Percentiles rank a stretch among this genome's conserved stretches.
These are phyloP conservation scores for Lutjanus erythropterus DNA, from an alignment of 2,113 vertebrate species.

Conservation along the genomic window DNA sequence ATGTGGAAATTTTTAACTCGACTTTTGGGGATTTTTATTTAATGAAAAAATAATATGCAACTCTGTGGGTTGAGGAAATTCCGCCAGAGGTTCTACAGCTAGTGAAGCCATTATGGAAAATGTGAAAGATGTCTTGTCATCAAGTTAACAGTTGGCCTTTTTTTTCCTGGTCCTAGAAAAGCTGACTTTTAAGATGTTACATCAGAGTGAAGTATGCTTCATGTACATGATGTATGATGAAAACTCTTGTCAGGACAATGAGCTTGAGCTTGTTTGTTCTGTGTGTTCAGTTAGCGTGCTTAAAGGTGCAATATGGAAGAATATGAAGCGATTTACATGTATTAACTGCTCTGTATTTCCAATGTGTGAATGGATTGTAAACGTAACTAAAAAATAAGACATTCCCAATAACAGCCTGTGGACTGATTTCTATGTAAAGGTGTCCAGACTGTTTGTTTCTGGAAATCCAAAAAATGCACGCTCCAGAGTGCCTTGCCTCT, in stretches of 20 bases:
- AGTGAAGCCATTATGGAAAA: background rate
- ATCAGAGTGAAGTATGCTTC: background rate
- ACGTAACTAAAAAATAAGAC: too few relatives aligned
- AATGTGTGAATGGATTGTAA: too few relatives aligned
- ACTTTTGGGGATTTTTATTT: slow-evolving; percentile 1
- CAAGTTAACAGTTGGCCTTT: background rate
- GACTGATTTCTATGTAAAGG: too few relatives aligned
- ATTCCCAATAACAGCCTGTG: too few relatives aligned
- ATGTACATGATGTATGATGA: background rate
- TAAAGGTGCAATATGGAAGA: too few relatives aligned
- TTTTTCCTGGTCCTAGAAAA: background rate
- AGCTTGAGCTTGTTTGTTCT: background rate
- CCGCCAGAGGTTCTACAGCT: background rate
- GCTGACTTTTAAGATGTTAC: slow-evolving; percentile 1
- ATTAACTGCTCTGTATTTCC: too few relatives aligned
- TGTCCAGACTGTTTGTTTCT: too few relatives aligned
- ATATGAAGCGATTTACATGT: too few relatives aligned
- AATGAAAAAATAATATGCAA: background rate
- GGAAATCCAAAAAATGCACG: too few relatives aligned
- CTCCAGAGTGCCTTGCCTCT: too few relatives aligned
- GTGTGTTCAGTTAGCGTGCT: too few relatives aligned
- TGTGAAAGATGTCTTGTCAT: background rate
- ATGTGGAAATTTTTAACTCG: background rate
- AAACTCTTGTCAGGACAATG: background rate
- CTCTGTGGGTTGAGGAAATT: background rate